Base-by-base conservation (phyloP, 1,140 invertebrate species). In the Arctopsyche grandis region DNA sequence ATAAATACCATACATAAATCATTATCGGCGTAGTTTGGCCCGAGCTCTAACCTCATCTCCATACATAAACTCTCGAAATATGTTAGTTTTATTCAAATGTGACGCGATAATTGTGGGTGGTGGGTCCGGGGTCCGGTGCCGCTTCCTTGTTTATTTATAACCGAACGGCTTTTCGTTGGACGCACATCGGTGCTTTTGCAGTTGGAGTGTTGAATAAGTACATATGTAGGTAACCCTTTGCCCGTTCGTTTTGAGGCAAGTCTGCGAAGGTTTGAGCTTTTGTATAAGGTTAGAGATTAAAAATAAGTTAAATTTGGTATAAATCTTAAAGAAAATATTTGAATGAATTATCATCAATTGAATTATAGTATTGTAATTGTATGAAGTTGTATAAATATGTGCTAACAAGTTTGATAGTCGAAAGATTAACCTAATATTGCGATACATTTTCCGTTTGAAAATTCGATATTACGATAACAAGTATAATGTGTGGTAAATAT, bases 71-170 rank as follows among this genome's bases (percentile, higher is more conserved):
- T 75, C 78, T 75, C 74, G 75, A 60, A 82, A 82, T 78, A 82
- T 80, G 81, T 79, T 78, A 73, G 70, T 82, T 82, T 82, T 82
- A 82, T 82, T 82, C 81, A 82, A 82, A 82, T 82, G 79, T 82
- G 81, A 82, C 81, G 73, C 56, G 77, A 79, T 82, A 82, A 82
- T 82, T 80, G 81, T 73, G 71, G 60, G 69, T 12, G 71, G 19
- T 26, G 71, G 43, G n/a, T n/a, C 12, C 16, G 16, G 75, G 22
- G 21, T 52, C 24, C 29, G n/a, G 52, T 46, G 14, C 16, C 46
- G 74, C 74, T 76, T 76, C 74, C 74, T 76, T 76, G 74, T 76
- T 76, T 74, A 74, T 74, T 74, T 76, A 52, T 16, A 52, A 52
- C 48, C 48, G 48, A 52, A 52, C 29, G 16, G 10, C 48, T 52